Evolutionary conservation across 2,797 vertebrate species (phyloP), one percentile per base, ranked within the genome.

Genomic region (Corythornis leucogaster): DNA sequence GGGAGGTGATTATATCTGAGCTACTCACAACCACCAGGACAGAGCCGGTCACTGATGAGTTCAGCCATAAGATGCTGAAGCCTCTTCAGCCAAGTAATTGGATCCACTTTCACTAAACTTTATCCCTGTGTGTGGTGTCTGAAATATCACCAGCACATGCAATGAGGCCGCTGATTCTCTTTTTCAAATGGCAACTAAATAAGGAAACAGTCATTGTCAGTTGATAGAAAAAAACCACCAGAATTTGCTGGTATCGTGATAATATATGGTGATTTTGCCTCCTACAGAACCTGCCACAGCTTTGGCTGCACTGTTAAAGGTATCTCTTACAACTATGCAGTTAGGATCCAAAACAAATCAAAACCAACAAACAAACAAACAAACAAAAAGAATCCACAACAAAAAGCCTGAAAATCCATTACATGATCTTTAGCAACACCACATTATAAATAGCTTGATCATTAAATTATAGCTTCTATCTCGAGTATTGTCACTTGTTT

Each of bases 201-300:
- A 79, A 83, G 33, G 40, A 71, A 61, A 74, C 8, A 2, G 66
- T 7, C 20, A 55, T 15, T 68, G 38, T 35, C 66, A 70, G n/a
- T 43, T 85, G 61, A 66, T 3, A 69, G 64, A 70, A 71, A 75
- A 74, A 79, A 80, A 64, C n/a, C n/a, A 83, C 71, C 82, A 89
- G 66, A 62, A 83, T 58, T 64, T 78, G 35, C 61, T 9, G 3
- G 40, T 33, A 62, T 51, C 69, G 57, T 20, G 48, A n/a, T 54
- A 59, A 57, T 7, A 8, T 11, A 40, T 31, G 53, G 24, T 15
- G 22, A 85, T 46, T 11, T 73, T 15, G 15, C 76, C 46, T 83
- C 24, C 50, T 58, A 57, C 8, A 71, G 38, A 92, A 80, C n/a
- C n/a, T 38, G 43, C 55, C 81, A 69, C n/a, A 73, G 67, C 38